A percentile compares a stretch with the other conserved stretches of the same genome.
phyloP scores from a whole-genome alignment of 2,888 invertebrate species.

The Lycophotia porphyrea region DNA sequence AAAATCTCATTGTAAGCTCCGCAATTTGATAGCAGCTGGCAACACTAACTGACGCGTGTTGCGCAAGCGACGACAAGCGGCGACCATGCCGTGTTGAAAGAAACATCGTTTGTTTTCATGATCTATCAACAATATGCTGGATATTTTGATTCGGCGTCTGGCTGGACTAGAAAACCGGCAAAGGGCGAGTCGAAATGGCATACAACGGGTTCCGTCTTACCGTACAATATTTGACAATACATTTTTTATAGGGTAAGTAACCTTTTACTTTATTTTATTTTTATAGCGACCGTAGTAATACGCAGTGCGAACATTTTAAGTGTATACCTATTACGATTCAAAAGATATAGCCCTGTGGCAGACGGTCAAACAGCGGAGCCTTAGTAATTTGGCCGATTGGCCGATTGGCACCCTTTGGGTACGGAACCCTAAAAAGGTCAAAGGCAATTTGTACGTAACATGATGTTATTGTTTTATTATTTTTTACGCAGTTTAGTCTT shows the following conservation, averaged over 20 bases:
- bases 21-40: conserved; percentile 53
- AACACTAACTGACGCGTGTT: conserved; percentile 52
- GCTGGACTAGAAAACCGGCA: conserved; percentile 14
- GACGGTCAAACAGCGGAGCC: background rate
- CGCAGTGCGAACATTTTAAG: background rate
- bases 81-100: conserved; percentile 62
- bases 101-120: conserved; percentile 66
- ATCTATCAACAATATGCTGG: conserved; percentile 64
- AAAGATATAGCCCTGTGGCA: background rate
- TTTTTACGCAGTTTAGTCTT: conserved; percentile 30
- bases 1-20: conserved; percentile 3
- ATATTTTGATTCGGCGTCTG: conserved; percentile 67
- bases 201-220: background rate
- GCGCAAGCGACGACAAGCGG: conserved; percentile 67
- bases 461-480: conserved; percentile 36
- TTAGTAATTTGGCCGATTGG: background rate
- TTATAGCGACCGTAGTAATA: too few relatives aligned
- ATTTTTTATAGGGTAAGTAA: background rate
- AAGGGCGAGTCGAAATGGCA: background rate
- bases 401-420: background rate
- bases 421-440: background rate
- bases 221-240: background rate
- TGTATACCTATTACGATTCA: background rate
- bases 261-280: background rate
- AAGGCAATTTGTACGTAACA: conserved; percentile 20